Conservation (phyloP, 2,888 invertebrate species). For the Lymantria monacha region DNA sequence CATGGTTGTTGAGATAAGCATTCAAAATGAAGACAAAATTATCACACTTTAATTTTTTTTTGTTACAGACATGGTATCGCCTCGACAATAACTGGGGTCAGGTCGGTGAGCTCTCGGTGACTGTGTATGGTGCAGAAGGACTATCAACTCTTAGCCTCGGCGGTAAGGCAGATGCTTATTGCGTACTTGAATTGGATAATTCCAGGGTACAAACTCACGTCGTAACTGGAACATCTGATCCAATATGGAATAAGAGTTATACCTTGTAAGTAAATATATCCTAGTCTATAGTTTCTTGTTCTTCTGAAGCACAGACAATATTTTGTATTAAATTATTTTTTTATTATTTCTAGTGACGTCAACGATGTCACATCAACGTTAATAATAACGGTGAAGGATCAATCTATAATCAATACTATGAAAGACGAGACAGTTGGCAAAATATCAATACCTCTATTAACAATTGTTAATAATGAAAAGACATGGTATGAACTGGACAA, state of each 20-base stretch:
- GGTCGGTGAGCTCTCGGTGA: slow-evolving; percentile 68
- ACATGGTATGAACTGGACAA: slow-evolving; percentile 71
- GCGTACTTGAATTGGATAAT: slow-evolving; percentile 70
- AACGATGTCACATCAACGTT: slow-evolving; percentile 70
- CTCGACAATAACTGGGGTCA: slow-evolving; percentile 59
- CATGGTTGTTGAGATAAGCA: too few relatives aligned
- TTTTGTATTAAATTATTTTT: too few relatives aligned
- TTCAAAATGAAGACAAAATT: too few relatives aligned
- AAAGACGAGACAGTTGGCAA: slow-evolving; percentile 62
- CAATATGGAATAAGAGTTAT: slow-evolving; percentile 68
- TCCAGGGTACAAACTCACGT: slow-evolving; percentile 70
- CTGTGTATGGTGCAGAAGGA: slow-evolving; percentile 64
- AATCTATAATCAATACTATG: slow-evolving; percentile 53
- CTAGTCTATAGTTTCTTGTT: background rate
- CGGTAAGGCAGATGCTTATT: slow-evolving; percentile 66
- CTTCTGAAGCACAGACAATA: too few relatives aligned
- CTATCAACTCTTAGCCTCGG: slow-evolving; percentile 57
- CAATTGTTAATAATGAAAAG: slow-evolving; percentile 66
- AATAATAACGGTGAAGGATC: slow-evolving; percentile 66
- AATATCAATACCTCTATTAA: slow-evolving; percentile 64
- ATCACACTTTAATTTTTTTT: too few relatives aligned
- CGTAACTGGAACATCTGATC: slow-evolving; percentile 58
- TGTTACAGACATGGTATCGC: slow-evolving; percentile 63
- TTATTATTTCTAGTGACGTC: slow-evolving; percentile 50
- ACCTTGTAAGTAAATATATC: slow-evolving; percentile 61